Evolutionary conservation across 2,113 vertebrate species (phyloP), one percentile per base, ranked within the genome.

Genomic region (Phainopepla nitens): DNA sequence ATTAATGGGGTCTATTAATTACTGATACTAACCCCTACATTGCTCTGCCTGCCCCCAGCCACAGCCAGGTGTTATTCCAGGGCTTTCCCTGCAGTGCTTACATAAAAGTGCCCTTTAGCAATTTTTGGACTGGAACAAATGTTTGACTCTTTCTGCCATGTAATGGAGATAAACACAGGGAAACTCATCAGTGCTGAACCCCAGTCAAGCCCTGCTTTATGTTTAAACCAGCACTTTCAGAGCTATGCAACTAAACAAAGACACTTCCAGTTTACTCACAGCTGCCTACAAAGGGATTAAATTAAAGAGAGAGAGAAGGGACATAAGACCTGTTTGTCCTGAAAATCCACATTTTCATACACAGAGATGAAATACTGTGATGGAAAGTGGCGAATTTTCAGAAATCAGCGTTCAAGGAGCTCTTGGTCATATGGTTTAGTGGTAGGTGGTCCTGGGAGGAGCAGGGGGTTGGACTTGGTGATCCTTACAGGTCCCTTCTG

Each of bases 71-170:
- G 62, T 49, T 65, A 56, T 77, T 91, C 41, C 56, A 71, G 87
- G 71, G 87, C 62, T 82, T 61, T 39, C 86, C 35, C 78, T 42
- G 65, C 71, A 39, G 4, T 9, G 62, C 82, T 94, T 68, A 82
- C 76, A 60, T 56, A 72, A 92, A 90, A 8, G 49, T 28, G 80
- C 65, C 85, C 78, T 68, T 82, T 6, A 62, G 78, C 57, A 42
- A 28, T 54, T 94, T 88, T 51, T 82, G 89, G 85, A 66, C 44
- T 62, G 85, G 79, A 92, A 86, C 62, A 90, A 90, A 90, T 19
- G 56, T 72, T 94, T 72, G 89, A 80, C 58, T 77, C 87, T 60
- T 93, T 68, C 86, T 90, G 86, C 71, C 82, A 86, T n/a, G 62
- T 83, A 86, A n/a, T 0, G 0, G 82, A 90, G 71, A 79, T 35